Base-by-base conservation (phyloP, 2,797 vertebrate genomes). In the Cryptoblepharus egeriae region DNA sequence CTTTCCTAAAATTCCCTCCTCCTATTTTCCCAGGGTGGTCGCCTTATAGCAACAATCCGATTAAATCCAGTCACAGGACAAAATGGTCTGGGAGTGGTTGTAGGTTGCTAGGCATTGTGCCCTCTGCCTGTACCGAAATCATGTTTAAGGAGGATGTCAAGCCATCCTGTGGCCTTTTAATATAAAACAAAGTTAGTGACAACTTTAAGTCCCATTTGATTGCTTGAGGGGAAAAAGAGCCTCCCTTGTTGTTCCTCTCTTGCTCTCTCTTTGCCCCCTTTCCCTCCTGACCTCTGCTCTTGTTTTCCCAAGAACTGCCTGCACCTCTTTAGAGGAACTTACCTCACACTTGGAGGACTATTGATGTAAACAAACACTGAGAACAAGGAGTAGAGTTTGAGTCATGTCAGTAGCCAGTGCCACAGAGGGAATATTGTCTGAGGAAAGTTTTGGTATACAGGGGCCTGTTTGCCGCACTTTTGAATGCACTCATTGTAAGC, bases 401-500 rank as follows among this genome's bases (percentile, higher is more conserved):
- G 63, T 69, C 77, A 52, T 69, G 77, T 84, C 77, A 75, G 35
- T 68, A 73, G 42, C 71, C 28, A 24, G 61, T 55, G 60, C 52
- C 76, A 79, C 76, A 84, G 70, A 79, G 76, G 52, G 71, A 84
- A 84, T 79, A 69, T 84, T 84, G 82, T 79, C 64, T 45, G 64
- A 69, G 65, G 39, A 55, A 84, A 42, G 52, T 77, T 77, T 69
- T 45, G 30, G 57, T 35, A 30, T 55, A 74, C 4, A 52, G 57
- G 35, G n/a, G 12, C 35, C 64, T 26, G 45, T 64, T 22, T 61
- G 57, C 76, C 61, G 24, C 35, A 49, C n/a, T 58, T 60, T 64
- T 86, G 42, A 82, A 82, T 78, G 64, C 9, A 45, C 24, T 75
- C 75, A 82, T 79, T 82, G 76, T 82, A 45, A 35, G 45, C 65